These are phyloP conservation scores for Dolichallabes microphthalmus DNA, from an alignment of 2,113 vertebrate genomes.

Conservation along the genomic window DNA sequence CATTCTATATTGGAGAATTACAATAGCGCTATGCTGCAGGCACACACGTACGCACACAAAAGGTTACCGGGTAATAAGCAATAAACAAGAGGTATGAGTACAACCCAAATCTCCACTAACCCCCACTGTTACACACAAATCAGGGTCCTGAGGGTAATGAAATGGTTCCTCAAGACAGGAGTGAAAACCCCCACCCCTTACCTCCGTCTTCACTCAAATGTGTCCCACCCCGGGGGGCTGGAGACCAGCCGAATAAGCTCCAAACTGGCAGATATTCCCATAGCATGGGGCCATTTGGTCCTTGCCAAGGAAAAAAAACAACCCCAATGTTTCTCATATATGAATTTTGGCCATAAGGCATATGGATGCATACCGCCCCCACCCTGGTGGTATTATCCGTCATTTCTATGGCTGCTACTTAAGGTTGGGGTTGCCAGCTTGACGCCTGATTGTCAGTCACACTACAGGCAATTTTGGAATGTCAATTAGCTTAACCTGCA, in stretches of 20 bases:
- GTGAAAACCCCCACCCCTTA: neutral
- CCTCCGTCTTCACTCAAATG: conserved; percentile 1
- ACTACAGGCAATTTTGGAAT: too few species aligned
- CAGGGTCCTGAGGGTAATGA: conserved; percentile 4
- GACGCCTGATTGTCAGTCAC: too few species aligned
- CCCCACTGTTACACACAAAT: conserved; percentile 25
- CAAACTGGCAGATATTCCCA: neutral
- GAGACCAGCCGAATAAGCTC: neutral
- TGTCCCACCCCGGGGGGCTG: neutral
- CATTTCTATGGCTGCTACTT: too few species aligned
- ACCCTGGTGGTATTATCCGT: too few species aligned
- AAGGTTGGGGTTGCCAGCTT: too few species aligned
- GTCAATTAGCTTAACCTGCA: too few species aligned
- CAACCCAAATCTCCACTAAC: conserved; percentile 27
- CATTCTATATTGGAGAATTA: conserved; percentile 17
- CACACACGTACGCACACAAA: conserved; percentile 23
- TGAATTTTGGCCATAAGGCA: neutral
- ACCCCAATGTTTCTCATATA: neutral
- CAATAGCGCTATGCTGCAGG: neutral
- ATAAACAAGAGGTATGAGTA: conserved; percentile 34
- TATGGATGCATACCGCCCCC: too few species aligned
- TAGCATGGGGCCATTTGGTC: neutral
- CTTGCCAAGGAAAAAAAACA: neutral
- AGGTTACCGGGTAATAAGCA: conserved; percentile 40
- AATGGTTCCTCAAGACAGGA: conserved; percentile 5